Evolutionary conservation across 2,797 vertebrate species (phyloP).

Genomic region (Rhabdophis nuchalis): DNA sequence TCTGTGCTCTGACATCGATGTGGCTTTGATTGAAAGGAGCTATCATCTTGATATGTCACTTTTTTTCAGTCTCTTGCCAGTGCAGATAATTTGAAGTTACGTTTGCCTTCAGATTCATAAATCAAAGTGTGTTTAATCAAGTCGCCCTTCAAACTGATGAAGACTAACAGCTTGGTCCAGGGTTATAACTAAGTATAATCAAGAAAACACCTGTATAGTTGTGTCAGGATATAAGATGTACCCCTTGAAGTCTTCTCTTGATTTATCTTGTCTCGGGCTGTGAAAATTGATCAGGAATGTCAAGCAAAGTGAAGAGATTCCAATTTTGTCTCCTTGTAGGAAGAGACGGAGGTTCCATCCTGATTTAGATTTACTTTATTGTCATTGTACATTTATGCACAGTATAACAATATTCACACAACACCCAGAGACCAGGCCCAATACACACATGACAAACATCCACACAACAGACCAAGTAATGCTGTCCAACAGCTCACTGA

Average conservation of each 20-base stretch:
- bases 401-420: too few relatives aligned
- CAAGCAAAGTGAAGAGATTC: background rate
- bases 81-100: slow-evolving; percentile 47
- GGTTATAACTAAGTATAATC: too few relatives aligned
- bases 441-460: too few relatives aligned
- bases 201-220: background rate
- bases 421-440: too few relatives aligned
- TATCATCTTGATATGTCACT: slow-evolving; percentile 30
- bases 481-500: too few relatives aligned
- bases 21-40: slow-evolving; percentile 46
- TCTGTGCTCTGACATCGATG: slow-evolving; percentile 47
- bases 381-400: too few relatives aligned
- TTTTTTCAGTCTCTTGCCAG: slow-evolving; percentile 13
- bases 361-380: too few relatives aligned
- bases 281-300: background rate
- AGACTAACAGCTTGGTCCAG: slow-evolving; percentile 14
- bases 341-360: background rate
- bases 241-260: background rate
- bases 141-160: slow-evolving; percentile 42
- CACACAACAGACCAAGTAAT: too few relatives aligned
- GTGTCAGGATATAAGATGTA: background rate
- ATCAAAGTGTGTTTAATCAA: slow-evolving; percentile 39
- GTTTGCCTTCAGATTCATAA: slow-evolving; percentile 42
- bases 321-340: background rate
- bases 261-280: background rate